Percentiles rank a stretch among this genome's conserved stretches.
phyloP scores from a whole-genome alignment of 2,888 invertebrate species.

The Xiphydria camelus region DNA sequence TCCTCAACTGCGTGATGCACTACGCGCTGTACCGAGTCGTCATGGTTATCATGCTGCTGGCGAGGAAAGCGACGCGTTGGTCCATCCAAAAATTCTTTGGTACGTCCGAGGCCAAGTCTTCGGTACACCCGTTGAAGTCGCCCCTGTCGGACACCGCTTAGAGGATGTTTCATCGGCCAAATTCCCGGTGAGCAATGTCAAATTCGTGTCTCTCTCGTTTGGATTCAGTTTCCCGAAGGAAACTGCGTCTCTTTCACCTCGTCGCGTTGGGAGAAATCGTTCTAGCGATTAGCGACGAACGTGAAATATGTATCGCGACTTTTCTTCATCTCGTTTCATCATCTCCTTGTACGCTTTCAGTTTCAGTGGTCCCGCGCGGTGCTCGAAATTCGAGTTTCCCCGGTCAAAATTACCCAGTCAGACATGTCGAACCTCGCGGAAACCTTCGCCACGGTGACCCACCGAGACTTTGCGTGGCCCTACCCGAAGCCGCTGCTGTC shows the following conservation, averaged over 20 bases:
- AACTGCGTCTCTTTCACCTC: no score
- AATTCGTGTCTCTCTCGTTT: no score
- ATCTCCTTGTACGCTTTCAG: no score
- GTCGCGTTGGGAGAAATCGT: no score
- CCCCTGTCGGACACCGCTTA: slow-evolving; percentile 18
- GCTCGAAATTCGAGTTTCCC: no score
- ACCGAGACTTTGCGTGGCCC: slow-evolving; percentile 65
- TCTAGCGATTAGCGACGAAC: no score
- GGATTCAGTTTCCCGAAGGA: no score
- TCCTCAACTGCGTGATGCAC: slow-evolving; percentile 41
- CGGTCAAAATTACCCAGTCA: neutral
- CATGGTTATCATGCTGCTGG: slow-evolving; percentile 31
- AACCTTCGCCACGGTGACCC: slow-evolving; percentile 60
- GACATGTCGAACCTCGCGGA: slow-evolving; percentile 44
- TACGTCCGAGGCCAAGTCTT: no score
- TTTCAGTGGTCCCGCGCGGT: no score
- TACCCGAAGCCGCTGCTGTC: slow-evolving; percentile 63
- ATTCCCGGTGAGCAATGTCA: slow-evolving; percentile 25
- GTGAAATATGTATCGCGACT: no score
- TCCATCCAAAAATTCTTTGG: slow-evolving; percentile 26
- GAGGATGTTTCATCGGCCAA: slow-evolving; percentile 16
- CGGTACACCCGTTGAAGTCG: no score
- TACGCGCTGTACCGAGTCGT: slow-evolving; percentile 42
- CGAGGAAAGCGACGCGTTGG: slow-evolving; percentile 28
- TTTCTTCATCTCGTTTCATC: no score